Evolutionary conservation across 2,888 invertebrate genomes (phyloP), one percentile per base, ranked within the genome.

Genomic region (Caenorhabditis sp.): DNA sequence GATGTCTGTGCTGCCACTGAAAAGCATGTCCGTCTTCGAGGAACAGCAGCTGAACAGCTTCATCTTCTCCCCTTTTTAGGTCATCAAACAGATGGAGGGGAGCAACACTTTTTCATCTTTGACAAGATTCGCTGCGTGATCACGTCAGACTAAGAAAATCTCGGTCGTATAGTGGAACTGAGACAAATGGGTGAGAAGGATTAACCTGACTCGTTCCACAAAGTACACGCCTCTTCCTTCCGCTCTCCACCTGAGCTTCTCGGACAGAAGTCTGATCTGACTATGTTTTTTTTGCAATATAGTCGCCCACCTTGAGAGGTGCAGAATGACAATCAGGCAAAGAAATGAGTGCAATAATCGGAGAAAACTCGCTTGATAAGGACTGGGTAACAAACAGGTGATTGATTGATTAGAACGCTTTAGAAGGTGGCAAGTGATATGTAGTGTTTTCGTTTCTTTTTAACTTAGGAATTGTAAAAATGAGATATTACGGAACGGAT

Each of bases 1-100:
- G n/a, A n/a, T n/a, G n/a, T n/a, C n/a, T n/a, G n/a, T n/a, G n/a
- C n/a, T n/a, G n/a, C n/a, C n/a, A n/a, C n/a, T n/a, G n/a, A n/a
- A n/a, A n/a, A n/a, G n/a, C n/a, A n/a, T n/a, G n/a, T n/a, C n/a
- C n/a, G n/a, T n/a, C n/a, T n/a, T n/a, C 26, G 35, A 61, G 27
- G 62, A 62, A 63, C 63, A 53, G 15, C 52, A 53, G 63, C 63
- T 53, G 35, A n/a, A 24, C n/a, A 7, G 17, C 13, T 7, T 35
- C 9, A 13, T n/a, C 37, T 55, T n/a, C n/a, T n/a, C n/a, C 46
- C 55, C 65, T 43, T 65, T 65, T 17, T 37, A 55, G 55, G 55
- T 52, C 65, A 45, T 27, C 55, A 37, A 32, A 32, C 39, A 48
- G 15, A 32, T 17, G 52, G 6, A 30, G 32, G 11, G 9, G 26